Conservation (phyloP, 2,888 invertebrate species). For the Tipula lateralis region DNA sequence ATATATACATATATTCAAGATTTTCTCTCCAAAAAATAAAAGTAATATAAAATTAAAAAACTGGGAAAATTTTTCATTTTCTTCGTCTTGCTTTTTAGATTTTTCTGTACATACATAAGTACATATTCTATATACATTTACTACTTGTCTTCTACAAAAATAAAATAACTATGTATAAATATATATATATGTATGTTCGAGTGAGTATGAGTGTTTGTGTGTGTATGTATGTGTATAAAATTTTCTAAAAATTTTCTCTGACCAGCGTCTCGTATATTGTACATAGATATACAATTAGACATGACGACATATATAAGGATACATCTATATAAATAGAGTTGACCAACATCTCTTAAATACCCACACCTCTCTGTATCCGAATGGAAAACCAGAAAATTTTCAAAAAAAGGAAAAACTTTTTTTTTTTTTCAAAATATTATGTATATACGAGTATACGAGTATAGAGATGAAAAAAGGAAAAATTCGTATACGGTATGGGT, state of each 20-base stretch:
- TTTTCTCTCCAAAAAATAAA: slow-evolving; percentile 25
- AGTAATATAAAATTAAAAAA: slow-evolving; percentile 2
- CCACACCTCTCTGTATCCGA: not conserved
- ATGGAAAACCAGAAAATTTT: not conserved
- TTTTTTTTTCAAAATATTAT: not conserved
- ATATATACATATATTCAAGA: not conserved
- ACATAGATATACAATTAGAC: not conserved
- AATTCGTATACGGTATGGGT: slow-evolving; percentile 27
- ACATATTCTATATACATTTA: not conserved
- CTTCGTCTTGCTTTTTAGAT: slow-evolving; percentile 16
- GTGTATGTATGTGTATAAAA: not conserved
- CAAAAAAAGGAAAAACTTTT: not conserved
- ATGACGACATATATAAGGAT: slow-evolving; percentile 9
- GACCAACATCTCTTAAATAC: slow-evolving; percentile 28
- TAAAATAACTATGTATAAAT: not conserved
- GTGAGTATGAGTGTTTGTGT: no score
- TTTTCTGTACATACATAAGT: slow-evolving; percentile 7
- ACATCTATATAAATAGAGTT: slow-evolving; percentile 28
- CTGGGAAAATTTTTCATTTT: slow-evolving; percentile 20
- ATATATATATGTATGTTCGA: no score
- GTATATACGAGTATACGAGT: not conserved
- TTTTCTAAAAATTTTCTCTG: slow-evolving; percentile 28
- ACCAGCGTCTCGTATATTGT: not conserved
- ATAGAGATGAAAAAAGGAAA: not conserved
- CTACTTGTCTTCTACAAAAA: slow-evolving; percentile 7